Evolutionary conservation across 1,140 invertebrate genomes (phyloP), one percentile per base, ranked within the genome.

Genomic region (Microplitis demolitor): DNA sequence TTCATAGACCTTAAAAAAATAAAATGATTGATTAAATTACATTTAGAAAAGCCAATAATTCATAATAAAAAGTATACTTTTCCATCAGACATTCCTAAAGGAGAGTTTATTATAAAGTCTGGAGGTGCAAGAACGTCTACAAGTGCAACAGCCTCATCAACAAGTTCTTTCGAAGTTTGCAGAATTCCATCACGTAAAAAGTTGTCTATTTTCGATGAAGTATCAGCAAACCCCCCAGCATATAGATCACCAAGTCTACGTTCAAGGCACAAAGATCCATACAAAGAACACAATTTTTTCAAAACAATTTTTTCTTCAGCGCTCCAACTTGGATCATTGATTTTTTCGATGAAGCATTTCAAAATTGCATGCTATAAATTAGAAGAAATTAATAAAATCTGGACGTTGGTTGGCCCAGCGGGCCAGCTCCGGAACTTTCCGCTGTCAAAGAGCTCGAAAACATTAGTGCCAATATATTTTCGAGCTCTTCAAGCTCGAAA

Each of bases 121-220:
- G 96, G 92, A 3, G 96, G 95, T 35, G 95, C 93, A 35, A 98
- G 87, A 53, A 92, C 93, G 87, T 98, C 97, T 1, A 93, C 93
- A 11, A 97, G 87, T 39, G 91, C 87, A 4, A 98, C 91, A 34
- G 92, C 90, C 61, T 97, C 92, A 39, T 90, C 85, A 83, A 95
- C 94, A 24, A 98, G 82, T 37, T 90, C 88, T 11, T 77, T 82
- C 82, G 95, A 96, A 31, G 96, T 80, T 39, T 89, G 83, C 67
- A 96, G 79, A 14, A 97, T 90, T 0, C 89, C 89, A 51, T 90
- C 83, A 60, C 92, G 88, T 24, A 95, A 77, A 11, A 90, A 77
- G 39, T 83, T 74, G 2, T 89, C 88, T 51, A 90, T 89, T 35
- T 83, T 84, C 6, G 80, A 79, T 45, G 72, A 37, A 33, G 64